A percentile compares a stretch with the other conserved stretches of the same genome.
Conservation (phyloP, 2,113 vertebrate genomes). For the Macrotus californicus region DNA sequence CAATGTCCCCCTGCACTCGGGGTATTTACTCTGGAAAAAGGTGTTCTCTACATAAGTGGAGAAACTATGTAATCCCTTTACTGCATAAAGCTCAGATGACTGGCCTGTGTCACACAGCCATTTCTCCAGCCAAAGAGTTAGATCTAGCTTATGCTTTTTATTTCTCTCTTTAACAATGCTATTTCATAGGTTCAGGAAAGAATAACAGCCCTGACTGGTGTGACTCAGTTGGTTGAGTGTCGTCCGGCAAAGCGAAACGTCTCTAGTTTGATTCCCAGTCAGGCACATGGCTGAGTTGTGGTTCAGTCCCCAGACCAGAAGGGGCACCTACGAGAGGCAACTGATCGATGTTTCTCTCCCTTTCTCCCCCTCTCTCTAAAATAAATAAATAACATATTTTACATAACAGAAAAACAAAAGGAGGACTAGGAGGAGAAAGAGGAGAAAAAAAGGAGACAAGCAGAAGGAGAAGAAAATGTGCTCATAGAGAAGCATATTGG, state of each 20-base stretch:
- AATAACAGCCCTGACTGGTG: neutral
- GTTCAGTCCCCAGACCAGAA: too few relatives aligned
- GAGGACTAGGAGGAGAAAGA: neutral
- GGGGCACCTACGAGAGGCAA: too few relatives aligned
- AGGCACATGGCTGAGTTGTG: too few relatives aligned
- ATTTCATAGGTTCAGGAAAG: neutral
- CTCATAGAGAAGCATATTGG: neutral
- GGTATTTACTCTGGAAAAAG: neutral
- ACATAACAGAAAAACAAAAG: too few relatives aligned
- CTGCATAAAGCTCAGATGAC: neutral
- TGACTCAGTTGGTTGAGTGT: too few relatives aligned
- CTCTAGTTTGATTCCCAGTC: too few relatives aligned
- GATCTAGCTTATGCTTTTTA: neutral
- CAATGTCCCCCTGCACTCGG: neutral
- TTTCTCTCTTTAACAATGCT: neutral
- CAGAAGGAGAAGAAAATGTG: neutral
- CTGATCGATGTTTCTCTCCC: too few relatives aligned
- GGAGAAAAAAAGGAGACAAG: neutral
- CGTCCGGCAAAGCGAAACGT: too few relatives aligned
- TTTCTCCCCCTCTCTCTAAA: too few relatives aligned
- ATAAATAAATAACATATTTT: too few relatives aligned
- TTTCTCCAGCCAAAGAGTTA: neutral
- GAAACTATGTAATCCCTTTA: neutral
- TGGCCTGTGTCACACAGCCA: neutral
- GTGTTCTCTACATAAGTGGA: neutral